A percentile compares a stretch with the other conserved stretches of the same genome.
phyloP scores from a whole-genome alignment of 2,888 invertebrate species.

The Lymantria monacha region DNA sequence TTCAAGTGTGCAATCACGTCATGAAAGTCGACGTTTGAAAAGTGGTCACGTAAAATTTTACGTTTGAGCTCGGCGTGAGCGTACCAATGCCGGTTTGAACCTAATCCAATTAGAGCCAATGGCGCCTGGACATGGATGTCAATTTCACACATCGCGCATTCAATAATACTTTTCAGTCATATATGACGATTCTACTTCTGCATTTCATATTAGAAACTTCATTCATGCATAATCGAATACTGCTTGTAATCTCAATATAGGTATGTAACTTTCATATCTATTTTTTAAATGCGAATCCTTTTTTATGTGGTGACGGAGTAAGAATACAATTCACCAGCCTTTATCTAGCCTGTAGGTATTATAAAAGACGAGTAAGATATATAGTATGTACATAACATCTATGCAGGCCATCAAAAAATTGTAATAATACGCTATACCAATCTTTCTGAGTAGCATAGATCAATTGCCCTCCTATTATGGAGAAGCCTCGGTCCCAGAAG shows the following conservation, averaged over 20 bases:
- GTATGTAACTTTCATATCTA: constrained; percentile 2
- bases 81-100: constrained; percentile 68
- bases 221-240: neutral
- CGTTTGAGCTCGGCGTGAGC: constrained; percentile 57
- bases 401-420: too few species aligned
- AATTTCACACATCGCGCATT: constrained; percentile 61
- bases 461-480: too few species aligned
- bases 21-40: constrained; percentile 60
- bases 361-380: too few species aligned
- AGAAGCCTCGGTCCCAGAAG: too few species aligned
- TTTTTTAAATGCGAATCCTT: too few species aligned
- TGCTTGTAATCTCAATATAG: too few species aligned
- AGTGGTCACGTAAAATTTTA: constrained; percentile 42
- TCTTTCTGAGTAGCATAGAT: too few species aligned
- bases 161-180: constrained; percentile 33
- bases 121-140: constrained; percentile 68
- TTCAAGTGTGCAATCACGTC: constrained; percentile 64
- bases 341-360: too few species aligned
- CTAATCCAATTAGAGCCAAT: constrained; percentile 78
- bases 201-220: constrained; percentile 6
- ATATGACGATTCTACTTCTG: constrained; percentile 9
- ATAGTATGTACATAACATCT: too few species aligned
- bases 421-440: too few species aligned
- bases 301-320: too few species aligned
- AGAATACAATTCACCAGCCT: too few species aligned